Base-by-base conservation (phyloP, 2,888 invertebrate genomes). In the Hydrotaea cyrtoneurina region DNA sequence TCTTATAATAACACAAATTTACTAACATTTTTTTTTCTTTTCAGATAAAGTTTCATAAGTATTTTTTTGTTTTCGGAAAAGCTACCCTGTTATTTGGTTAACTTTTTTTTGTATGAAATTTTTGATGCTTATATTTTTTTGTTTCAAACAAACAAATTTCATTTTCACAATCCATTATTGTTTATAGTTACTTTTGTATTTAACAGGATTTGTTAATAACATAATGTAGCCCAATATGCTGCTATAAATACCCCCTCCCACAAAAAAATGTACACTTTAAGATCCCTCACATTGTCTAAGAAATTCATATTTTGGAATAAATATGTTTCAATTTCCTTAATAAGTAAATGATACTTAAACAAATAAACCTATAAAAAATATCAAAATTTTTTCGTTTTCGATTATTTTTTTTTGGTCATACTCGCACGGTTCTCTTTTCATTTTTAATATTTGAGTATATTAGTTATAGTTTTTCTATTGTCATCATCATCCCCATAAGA, bases 271-370 rank as follows among this genome's bases (percentile, higher is more conserved):
- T 39, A 39, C 4, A 13, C 39, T 39, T 8, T 39, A 39, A 39
- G 1, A 4, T 10, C 39, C 50, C 50, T n/a, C 50, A 31, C 15
- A 50, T n/a, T 50, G 15, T 43, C 31, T 31, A 31, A 31, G 43
- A 43, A 10, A 43, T 13, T 43, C 50, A n/a, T 50, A 50, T 50
- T 50, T 50, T 15, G 1, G 8, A 50, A 50, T 50, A 50, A 50
- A 50, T 50, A 50, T 50, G 15, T n/a, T n/a, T 50, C 50, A n/a
- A n/a, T 50, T 8, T 50, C 50, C 50, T 50, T 50, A 50, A 50
- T 50, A 50, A 50, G 13, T 50, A 50, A 50, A 50, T 50, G 50
- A 50, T 50, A 50, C 50, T 50, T 50, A 50, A 50, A 50, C 39
- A 50, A 50, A 15, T 50, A 50, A n/a, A 50, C 50, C 13, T 50